Evolutionary conservation across 2,888 invertebrate species (phyloP).

Genomic region (Platycnemis pennipes): DNA sequence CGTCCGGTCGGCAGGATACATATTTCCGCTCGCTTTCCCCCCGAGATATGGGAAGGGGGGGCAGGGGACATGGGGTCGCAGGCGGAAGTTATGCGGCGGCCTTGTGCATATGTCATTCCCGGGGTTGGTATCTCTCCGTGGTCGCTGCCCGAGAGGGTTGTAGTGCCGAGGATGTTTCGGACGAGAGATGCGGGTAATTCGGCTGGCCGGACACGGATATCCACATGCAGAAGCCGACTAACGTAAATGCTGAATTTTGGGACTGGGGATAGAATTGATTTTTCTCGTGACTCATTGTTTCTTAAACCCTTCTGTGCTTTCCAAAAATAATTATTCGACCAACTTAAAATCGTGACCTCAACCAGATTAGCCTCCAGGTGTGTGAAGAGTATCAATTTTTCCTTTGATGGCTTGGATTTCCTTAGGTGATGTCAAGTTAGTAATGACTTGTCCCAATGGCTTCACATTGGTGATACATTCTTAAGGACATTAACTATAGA

Average conservation of each 20-base stretch:
- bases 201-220: not conserved
- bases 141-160: not conserved
- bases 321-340: no score
- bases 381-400: no score
- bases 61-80: not conserved
- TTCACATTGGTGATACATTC: no score
- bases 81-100: not conserved
- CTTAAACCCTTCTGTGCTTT: no score
- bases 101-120: slow-evolving; percentile 9
- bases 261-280: not conserved
- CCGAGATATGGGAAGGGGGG: not conserved
- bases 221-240: not conserved
- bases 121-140: not conserved
- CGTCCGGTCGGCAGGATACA: not conserved
- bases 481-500: no score
- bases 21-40: not conserved
- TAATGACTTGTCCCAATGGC: no score
- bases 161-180: not conserved
- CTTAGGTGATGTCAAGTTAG: no score
- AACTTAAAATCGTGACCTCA: no score
- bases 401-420: no score
- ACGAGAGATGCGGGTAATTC: slow-evolving; percentile 18
- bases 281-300: no score
- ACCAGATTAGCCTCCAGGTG: no score
- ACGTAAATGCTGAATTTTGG: not conserved